Conservation (phyloP, 2,888 invertebrate species). For the Pimpla rufipes region DNA sequence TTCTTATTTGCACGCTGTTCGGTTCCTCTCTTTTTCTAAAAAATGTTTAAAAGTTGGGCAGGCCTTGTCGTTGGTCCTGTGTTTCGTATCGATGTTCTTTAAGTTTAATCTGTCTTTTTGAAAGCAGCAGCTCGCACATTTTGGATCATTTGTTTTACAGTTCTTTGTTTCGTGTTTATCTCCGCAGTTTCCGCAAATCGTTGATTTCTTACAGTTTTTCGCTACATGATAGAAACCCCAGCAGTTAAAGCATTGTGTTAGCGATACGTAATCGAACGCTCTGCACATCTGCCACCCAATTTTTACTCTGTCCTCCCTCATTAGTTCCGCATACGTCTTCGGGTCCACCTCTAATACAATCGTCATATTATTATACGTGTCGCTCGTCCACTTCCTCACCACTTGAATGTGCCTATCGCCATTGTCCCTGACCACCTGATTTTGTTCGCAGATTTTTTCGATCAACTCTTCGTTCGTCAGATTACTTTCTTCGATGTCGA, state of each 20-base stretch:
- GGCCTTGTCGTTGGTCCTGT: slow-evolving; percentile 14
- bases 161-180: slow-evolving; percentile 42
- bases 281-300: slow-evolving; percentile 49
- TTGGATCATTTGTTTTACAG: slow-evolving; percentile 38
- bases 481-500: slow-evolving; percentile 3
- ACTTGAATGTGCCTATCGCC: background rate
- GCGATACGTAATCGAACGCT: slow-evolving; percentile 41
- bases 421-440: background rate
- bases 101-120: slow-evolving; percentile 6
- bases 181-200: slow-evolving; percentile 48
- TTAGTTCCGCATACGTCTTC: slow-evolving; percentile 26
- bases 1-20: background rate
- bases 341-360: slow-evolving; percentile 10
- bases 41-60: slow-evolving; percentile 22
- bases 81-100: slow-evolving; percentile 29
- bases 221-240: slow-evolving; percentile 55
- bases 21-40: slow-evolving; percentile 11
- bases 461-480: slow-evolving; percentile 5
- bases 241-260: slow-evolving; percentile 58
- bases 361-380: background rate
- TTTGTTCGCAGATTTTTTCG: slow-evolving; percentile 13
- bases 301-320: slow-evolving; percentile 39
- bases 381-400: slow-evolving; percentile 5
- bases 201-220: slow-evolving; percentile 54
- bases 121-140: slow-evolving; percentile 57